Base-by-base conservation (phyloP, 2,797 vertebrate species). In the Nothura maculosa region DNA sequence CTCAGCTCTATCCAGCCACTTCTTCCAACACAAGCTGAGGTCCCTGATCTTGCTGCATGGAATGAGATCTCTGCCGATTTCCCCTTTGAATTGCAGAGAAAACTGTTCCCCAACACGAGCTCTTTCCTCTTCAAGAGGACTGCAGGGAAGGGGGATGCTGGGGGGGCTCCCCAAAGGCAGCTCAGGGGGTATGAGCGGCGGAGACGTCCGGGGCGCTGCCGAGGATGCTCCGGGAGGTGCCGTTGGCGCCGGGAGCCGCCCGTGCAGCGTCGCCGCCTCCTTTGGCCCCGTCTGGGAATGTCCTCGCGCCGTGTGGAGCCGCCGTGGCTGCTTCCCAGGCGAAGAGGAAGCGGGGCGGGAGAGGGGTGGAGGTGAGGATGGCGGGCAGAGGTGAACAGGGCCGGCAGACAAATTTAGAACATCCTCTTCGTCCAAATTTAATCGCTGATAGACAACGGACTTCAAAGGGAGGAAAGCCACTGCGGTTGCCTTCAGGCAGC, bases 241-340 rank as follows among this genome's bases (percentile, higher is more conserved):
- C 40, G 4, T 12, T 40, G 4, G 40, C 12, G 12, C 12, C 12
- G 40, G 40, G 40, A 40, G 40, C 40, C 40, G 40, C 40, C 40
- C 40, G 47, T 0, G 55, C 81, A 32, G 85, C 79, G n/a, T 27
- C 86, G 25, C 11, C 0, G 0, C 0, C 74, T 47, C 63, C 47
- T 61, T 45, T 63, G 62, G 68, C 86, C 94, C 74, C 47, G 78
- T 45, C 40, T 63, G 76, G 96, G 94, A 97, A 93, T 90, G 85
- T 89, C 97, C 4, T 7, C 30, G 92, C 4, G 2, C 54, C 9
- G 12, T 61, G 80, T 68, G 97, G 98, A 98, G 98, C 98, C 98
- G 67, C 92, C 87, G 96, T 96, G 98, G 98, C 98, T 98, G 97
- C 98, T 98, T 98, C 98, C 98, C 97, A 77, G 96, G 91, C 78